Evolutionary conservation across 2,888 invertebrate species (phyloP).

Genomic region (Epinotia ramella): DNA sequence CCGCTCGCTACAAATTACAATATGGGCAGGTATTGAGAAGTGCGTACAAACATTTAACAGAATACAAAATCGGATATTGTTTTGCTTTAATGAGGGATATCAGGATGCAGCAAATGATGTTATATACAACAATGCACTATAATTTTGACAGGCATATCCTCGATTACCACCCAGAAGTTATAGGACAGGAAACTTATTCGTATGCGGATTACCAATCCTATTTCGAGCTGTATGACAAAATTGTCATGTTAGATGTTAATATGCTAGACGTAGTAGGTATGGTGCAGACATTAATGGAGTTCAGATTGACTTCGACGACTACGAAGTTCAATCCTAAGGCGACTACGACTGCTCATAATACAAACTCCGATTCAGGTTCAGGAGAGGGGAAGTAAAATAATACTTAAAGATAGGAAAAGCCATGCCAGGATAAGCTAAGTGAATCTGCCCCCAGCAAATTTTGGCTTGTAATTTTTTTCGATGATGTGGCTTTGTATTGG

Average conservation of each 20-base stretch:
- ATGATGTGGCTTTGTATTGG: too few species aligned
- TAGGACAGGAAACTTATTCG: not conserved
- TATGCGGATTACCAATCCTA: not conserved
- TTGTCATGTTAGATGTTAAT: not conserved
- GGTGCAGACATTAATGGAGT: not conserved
- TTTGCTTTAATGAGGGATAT: not conserved
- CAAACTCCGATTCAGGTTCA: too few species aligned
- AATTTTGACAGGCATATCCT: not conserved
- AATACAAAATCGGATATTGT: not conserved
- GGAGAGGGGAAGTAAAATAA: too few species aligned
- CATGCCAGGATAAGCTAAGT: too few species aligned
- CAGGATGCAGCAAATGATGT: not conserved
- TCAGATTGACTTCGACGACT: not conserved
- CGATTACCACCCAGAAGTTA: too few species aligned
- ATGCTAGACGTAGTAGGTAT: not conserved
- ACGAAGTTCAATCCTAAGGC: too few species aligned
- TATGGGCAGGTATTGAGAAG: not conserved
- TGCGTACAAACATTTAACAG: not conserved
- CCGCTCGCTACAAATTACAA: not conserved
- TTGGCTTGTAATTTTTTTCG: too few species aligned
- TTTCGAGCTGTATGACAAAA: not conserved
- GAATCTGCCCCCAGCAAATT: too few species aligned
- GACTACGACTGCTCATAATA: too few species aligned
- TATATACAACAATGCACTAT: not conserved
- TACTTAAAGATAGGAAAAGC: too few species aligned